phyloP scores from a whole-genome alignment of 2,888 invertebrate genomes.

The Cotesia congregata region DNA sequence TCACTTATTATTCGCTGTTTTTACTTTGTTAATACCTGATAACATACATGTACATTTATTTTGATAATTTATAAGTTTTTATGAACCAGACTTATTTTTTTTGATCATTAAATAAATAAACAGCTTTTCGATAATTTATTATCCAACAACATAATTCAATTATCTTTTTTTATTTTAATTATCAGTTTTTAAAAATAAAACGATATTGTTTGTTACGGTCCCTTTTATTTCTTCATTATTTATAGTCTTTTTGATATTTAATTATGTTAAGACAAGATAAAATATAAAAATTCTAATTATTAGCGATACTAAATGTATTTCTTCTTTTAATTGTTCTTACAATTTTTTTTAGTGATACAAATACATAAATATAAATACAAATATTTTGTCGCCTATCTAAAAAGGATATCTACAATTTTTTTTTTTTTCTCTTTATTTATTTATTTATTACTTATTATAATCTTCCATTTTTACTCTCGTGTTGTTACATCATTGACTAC shows the following conservation, averaged over 20 bases:
- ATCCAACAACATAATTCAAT: background rate
- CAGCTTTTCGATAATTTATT: background rate
- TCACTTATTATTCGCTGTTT: background rate
- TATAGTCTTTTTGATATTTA: background rate
- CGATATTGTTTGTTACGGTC: background rate
- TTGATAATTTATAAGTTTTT: background rate
- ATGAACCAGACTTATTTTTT: background rate
- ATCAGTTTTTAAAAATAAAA: background rate
- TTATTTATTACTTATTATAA: background rate
- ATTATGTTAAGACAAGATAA: background rate
- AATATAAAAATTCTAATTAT: slow-evolving; percentile 18
- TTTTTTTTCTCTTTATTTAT: background rate
- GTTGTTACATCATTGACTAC: background rate
- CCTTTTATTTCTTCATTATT: background rate
- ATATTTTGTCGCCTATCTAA: slow-evolving; percentile 41
- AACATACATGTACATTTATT: background rate
- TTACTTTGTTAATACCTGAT: background rate
- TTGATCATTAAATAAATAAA: background rate
- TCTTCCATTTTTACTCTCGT: background rate
- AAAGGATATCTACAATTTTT: slow-evolving; percentile 35
- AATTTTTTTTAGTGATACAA: slow-evolving; percentile 12
- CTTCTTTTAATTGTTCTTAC: background rate
- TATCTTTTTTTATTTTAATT: background rate
- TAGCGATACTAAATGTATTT: background rate
- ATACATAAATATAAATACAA: slow-evolving; percentile 38